These are phyloP conservation scores for Andrena haemorrhoa DNA, from an alignment of 2,888 invertebrate species.

Conservation along the genomic window DNA sequence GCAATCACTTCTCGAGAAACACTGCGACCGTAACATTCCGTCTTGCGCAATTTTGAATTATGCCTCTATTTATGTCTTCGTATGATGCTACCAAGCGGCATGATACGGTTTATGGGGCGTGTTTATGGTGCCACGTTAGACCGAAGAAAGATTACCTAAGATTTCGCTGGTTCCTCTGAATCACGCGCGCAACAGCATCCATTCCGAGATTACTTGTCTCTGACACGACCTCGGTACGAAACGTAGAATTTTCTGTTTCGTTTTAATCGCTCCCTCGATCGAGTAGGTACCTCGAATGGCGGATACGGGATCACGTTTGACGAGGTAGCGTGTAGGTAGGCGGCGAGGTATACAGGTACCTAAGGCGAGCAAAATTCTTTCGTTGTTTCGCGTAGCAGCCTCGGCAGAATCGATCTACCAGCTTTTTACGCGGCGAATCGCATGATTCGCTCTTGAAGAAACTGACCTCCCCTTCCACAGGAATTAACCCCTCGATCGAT, in stretches of 20 bases:
- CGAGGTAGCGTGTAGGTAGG: slow-evolving; percentile 11
- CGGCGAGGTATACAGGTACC: not conserved
- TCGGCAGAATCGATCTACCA: slow-evolving; percentile 28
- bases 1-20: slow-evolving; percentile 64
- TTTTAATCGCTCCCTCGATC: slow-evolving; percentile 1
- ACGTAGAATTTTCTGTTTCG: not conserved
- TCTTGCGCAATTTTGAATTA: slow-evolving; percentile 69
- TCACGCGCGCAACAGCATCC: slow-evolving; percentile 30
- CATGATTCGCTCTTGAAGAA: slow-evolving; percentile 25
- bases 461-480: slow-evolving; percentile 11
- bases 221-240: not conserved
- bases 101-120: slow-evolving; percentile 56
- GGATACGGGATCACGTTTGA: not conserved
- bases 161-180: slow-evolving; percentile 37
- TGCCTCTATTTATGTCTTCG: slow-evolving; percentile 59
- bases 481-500: slow-evolving; percentile 43
- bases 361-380: slow-evolving; percentile 20
- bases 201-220: slow-evolving; percentile 5
- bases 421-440: slow-evolving; percentile 30
- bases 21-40: slow-evolving; percentile 50
- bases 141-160: slow-evolving; percentile 56
- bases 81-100: slow-evolving; percentile 55
- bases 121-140: slow-evolving; percentile 64
- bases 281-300: not conserved
- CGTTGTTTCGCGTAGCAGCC: slow-evolving; percentile 24